These are phyloP conservation scores for Hydractinia symbiolongicarpus DNA, from an alignment of 30 jellyfish, hydroid and myxozoan genomes.

Conservation along the genomic window DNA sequence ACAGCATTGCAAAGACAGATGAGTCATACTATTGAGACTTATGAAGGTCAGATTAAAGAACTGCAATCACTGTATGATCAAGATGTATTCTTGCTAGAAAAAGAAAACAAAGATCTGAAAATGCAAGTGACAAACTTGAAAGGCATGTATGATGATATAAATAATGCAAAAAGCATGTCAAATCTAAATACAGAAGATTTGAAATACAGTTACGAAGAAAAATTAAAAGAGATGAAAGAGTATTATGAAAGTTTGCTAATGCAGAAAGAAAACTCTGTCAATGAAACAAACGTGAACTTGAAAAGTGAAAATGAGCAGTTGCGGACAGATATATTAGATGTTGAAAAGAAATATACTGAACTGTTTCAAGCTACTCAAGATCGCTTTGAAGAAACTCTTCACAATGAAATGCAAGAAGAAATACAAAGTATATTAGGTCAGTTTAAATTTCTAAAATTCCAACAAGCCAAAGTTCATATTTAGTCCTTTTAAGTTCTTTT, in stretches of 20 bases:
- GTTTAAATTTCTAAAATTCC: background rate
- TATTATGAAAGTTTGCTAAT: constrained; percentile 30
- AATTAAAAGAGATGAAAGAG: constrained; percentile 45
- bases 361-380: background rate
- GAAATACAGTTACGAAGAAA: constrained; percentile 51
- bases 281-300: background rate
- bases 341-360: constrained; percentile 6
- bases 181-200: constrained; percentile 42
- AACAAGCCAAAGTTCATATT: background rate
- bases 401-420: background rate
- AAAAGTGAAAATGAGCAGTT: constrained; percentile 27
- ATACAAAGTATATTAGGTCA: background rate
- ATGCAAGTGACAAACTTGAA: background rate
- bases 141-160: background rate
- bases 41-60: constrained; percentile 41
- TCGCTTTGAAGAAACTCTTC: background rate
- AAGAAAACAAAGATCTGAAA: constrained; percentile 31
- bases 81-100: constrained; percentile 28
- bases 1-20: constrained; percentile 18
- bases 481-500: too few species aligned
- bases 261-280: background rate
- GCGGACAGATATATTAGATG: background rate
- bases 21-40: constrained; percentile 52
- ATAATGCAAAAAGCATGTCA: constrained; percentile 24
- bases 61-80: constrained; percentile 47